Conservation (phyloP, 2,113 vertebrate genomes). For the Octodon degus region DNA sequence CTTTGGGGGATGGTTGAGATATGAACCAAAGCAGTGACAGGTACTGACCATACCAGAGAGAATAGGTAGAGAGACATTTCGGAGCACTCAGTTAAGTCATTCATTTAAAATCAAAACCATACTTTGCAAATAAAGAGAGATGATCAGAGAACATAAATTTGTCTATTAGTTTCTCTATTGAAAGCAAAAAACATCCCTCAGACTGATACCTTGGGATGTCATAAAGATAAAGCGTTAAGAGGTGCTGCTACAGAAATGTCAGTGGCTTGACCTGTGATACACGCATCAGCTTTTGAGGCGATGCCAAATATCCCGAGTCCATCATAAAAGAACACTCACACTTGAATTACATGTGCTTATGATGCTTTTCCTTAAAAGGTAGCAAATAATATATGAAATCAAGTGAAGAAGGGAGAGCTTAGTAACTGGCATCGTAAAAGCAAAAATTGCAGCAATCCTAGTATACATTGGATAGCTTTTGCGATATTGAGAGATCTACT, state of each 20-base stretch:
- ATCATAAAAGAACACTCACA: neutral
- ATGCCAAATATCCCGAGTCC: neutral
- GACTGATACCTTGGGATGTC: neutral
- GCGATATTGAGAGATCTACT: neutral
- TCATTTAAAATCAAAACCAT: neutral
- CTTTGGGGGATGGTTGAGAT: neutral
- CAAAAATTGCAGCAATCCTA: constrained; percentile 20
- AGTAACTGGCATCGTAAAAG: neutral
- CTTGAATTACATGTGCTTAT: neutral
- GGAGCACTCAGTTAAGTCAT: neutral
- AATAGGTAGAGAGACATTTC: neutral
- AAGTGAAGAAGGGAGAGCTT: neutral
- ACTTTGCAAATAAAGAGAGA: neutral
- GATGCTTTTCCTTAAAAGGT: neutral
- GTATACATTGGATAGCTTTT: neutral
- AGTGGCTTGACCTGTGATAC: neutral
- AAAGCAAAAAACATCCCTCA: neutral
- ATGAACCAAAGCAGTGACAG: neutral
- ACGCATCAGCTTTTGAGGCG: neutral
- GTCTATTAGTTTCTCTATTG: neutral
- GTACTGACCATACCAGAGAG: neutral
- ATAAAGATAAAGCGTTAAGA: neutral
- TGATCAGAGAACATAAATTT: neutral
- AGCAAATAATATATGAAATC: neutral
- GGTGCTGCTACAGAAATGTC: neutral